Conservation (phyloP, 2,113 vertebrate genomes). For the Haemorhous mexicanus region DNA sequence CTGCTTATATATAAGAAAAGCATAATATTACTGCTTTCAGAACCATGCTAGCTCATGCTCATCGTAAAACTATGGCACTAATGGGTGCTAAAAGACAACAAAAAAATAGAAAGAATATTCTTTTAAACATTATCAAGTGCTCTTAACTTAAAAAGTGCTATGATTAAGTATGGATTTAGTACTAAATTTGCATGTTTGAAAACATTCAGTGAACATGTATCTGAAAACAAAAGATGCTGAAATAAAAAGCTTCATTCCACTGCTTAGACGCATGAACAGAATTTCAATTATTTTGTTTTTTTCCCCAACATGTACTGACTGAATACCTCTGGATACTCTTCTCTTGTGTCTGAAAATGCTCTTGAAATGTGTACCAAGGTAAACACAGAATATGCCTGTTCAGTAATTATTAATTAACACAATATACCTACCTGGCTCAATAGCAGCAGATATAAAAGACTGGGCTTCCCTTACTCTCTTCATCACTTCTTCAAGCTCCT, state of each 20-base stretch:
- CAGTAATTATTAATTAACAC: neutral
- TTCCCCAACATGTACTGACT: neutral
- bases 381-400: neutral
- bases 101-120: neutral
- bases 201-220: neutral
- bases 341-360: neutral
- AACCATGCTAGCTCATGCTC: neutral
- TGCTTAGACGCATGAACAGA: neutral
- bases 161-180: neutral
- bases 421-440: slow-evolving; percentile 85
- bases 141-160: neutral
- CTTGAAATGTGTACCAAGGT: neutral
- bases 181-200: neutral
- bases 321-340: neutral
- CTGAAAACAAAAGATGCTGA: neutral
- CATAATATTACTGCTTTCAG: neutral
- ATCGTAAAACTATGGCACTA: neutral
- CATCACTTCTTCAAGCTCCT: slow-evolving; percentile 96
- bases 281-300: neutral
- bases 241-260: neutral
- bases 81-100: neutral
- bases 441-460: slow-evolving; percentile 92
- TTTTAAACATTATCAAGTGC: neutral
- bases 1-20: neutral
- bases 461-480: slow-evolving; percentile 94